These are phyloP conservation scores for Gonioctena quinquepunctata DNA, from an alignment of 1,140 invertebrate species.

Conservation along the genomic window DNA sequence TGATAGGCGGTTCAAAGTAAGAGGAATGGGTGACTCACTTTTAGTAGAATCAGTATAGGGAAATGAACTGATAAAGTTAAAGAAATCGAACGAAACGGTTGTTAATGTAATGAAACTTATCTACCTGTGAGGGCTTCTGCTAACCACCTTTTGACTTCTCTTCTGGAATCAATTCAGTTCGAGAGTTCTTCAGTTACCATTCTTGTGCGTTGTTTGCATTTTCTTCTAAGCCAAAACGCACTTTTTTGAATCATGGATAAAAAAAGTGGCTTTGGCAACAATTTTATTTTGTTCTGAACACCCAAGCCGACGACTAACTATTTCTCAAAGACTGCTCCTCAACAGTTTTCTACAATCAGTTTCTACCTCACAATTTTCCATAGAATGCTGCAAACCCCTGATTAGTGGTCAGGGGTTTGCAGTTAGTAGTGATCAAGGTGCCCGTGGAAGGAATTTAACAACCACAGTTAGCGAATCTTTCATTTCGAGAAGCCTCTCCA, in stretches of 20 bases:
- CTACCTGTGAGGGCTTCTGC: not conserved
- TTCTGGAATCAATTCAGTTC: not conserved
- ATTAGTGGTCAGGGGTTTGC: slow-evolving; percentile 38
- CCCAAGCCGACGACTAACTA: not conserved
- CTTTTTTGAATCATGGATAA: not conserved
- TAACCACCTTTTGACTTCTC: not conserved
- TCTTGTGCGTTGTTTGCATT: too few species aligned
- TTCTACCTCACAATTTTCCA: slow-evolving; percentile 12
- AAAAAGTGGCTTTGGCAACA: not conserved
- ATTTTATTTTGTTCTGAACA: not conserved
- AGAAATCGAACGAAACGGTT: not conserved
- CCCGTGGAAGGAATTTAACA: slow-evolving; percentile 4
- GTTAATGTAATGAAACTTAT: not conserved
- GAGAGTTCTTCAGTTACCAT: not conserved
- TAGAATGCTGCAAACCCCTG: slow-evolving; percentile 36
- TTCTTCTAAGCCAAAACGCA: not conserved
- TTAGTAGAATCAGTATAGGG: not conserved
- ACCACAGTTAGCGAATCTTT: slow-evolving; percentile 30
- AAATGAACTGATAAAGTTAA: not conserved
- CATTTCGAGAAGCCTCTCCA: slow-evolving; percentile 39
- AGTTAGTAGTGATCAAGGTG: slow-evolving; percentile 23
- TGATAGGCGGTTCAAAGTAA: not conserved
- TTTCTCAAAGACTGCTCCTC: not conserved
- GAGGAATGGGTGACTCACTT: not conserved
- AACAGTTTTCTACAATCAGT: not conserved